phyloP scores from a whole-genome alignment of 30 jellyfish, hydroid and myxozoan species.

The Catostylus mosaicus region DNA sequence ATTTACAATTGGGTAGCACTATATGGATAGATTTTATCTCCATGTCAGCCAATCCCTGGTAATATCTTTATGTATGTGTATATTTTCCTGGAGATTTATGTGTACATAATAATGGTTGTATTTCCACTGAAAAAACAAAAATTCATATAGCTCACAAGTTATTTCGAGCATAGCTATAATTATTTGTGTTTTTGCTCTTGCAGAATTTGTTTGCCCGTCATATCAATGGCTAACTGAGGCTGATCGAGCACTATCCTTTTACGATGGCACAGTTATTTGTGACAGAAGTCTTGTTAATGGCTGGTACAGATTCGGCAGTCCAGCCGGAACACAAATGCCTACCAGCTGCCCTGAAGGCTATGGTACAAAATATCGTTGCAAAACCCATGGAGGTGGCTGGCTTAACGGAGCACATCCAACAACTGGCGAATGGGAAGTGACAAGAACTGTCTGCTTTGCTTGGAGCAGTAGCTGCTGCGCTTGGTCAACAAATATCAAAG shows the following conservation, averaged over 20 bases:
- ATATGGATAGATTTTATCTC: no score
- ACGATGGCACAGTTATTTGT: background rate
- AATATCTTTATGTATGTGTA: no score
- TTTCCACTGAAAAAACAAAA: no score
- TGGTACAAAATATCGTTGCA: background rate
- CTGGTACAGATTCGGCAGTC: slow-evolving; percentile 1
- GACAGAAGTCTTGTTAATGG: background rate
- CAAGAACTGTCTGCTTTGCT: slow-evolving; percentile 5
- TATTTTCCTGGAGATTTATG: no score
- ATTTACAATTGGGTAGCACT: no score
- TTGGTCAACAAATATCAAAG: background rate
- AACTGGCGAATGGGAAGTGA: background rate
- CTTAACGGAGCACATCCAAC: slow-evolving; percentile 5
- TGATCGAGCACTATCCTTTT: background rate
- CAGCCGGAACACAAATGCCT: slow-evolving; percentile 11
- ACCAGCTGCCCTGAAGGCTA: background rate
- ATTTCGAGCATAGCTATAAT: no score
- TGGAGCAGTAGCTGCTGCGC: background rate
- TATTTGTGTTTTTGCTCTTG: no score
- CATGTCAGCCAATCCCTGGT: no score
- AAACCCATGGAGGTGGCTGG: slow-evolving; percentile 12
- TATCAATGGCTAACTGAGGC: background rate
- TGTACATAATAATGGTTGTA: no score
- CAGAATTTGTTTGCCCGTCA: no score
- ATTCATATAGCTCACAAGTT: no score